phyloP scores from a whole-genome alignment of 2,888 invertebrate species.

The Platerodrilus igneus region DNA sequence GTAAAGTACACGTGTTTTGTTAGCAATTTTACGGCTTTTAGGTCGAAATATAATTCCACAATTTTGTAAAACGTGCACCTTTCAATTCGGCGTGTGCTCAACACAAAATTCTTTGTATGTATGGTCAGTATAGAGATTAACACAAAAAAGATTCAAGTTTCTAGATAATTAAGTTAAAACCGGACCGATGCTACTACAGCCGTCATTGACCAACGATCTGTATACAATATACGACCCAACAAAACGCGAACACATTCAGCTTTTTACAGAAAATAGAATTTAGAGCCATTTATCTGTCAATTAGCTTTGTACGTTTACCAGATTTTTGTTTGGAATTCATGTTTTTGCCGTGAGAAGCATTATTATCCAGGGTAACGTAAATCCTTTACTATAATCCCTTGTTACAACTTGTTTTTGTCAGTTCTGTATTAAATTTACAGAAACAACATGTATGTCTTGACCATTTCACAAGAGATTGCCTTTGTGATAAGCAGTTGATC shows the following conservation, averaged over 20 bases:
- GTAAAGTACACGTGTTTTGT: constrained; percentile 29
- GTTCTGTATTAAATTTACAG: too few relatives aligned
- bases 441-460: too few relatives aligned
- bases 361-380: too few relatives aligned
- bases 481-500: too few relatives aligned
- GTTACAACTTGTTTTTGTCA: too few relatives aligned
- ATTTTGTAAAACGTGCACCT: constrained; percentile 23
- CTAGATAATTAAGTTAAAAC: constrained; percentile 42
- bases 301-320: constrained; percentile 22
- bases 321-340: constrained; percentile 18
- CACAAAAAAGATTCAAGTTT: constrained; percentile 37
- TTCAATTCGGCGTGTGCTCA: constrained; percentile 34
- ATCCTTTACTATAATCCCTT: too few relatives aligned
- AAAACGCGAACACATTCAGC: constrained; percentile 24
- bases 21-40: constrained; percentile 34
- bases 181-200: constrained; percentile 26
- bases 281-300: constrained; percentile 25
- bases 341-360: constrained; percentile 15
- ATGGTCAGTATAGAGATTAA: constrained; percentile 31
- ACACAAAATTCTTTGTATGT: constrained; percentile 26
- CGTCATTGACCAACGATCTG: constrained; percentile 29
- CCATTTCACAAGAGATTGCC: too few relatives aligned
- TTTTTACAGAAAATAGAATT: constrained; percentile 23
- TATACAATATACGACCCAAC: constrained; percentile 36
- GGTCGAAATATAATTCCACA: constrained; percentile 28